Base-by-base conservation (phyloP, 2,113 vertebrate species). In the Tupaia chinensis region DNA sequence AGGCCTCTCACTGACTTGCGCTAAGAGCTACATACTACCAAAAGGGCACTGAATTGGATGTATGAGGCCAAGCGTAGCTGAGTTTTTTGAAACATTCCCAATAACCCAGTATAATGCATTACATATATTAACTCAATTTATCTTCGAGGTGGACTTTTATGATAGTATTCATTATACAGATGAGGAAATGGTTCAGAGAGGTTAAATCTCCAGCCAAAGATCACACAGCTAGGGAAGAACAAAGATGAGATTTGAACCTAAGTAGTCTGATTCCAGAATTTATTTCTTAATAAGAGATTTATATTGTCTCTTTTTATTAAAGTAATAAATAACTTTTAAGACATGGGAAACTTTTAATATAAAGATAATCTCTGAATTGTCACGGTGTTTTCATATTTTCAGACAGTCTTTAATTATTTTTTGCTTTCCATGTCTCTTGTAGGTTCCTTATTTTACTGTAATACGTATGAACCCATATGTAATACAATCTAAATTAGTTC, bases 191-290 rank as follows among this genome's bases (percentile, higher is more conserved):
- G 60, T 78, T 69, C 65, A 86, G 23, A 90, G 8, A 60, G 2
- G 19, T 70, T 76, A 89, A 80, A 44, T 91, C 70, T 63, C 34
- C 54, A 80, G 22, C 53, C 70, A 56, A 87, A 91, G 66, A 73
- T 82, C 61, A 89, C 66, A 85, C 23, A 85, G 63, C 54, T 14
- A 79, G 19, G 23, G 8, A 70, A 93, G 15, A 93, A 8, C 2
- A 53, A 6, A 92, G 25, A n/a, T 82, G 78, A 27, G 32, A 87
- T 95, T 89, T 92, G 29, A 94, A 90, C n/a, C 34, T 54, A 73
- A 15, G 16, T n/a, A 23, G 15, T 85, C 60, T 66, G 60, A 74
- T 79, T 79, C 27, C 14, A 83, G 34, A 73, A 34, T 58, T 89
- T 23, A 44, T 66, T 8, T 93, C 70, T 93, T 76, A 60, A 61